Evolutionary conservation across 2,797 vertebrate species (phyloP), one percentile per base, ranked within the genome.

Genomic region (Buceros bicornis): DNA sequence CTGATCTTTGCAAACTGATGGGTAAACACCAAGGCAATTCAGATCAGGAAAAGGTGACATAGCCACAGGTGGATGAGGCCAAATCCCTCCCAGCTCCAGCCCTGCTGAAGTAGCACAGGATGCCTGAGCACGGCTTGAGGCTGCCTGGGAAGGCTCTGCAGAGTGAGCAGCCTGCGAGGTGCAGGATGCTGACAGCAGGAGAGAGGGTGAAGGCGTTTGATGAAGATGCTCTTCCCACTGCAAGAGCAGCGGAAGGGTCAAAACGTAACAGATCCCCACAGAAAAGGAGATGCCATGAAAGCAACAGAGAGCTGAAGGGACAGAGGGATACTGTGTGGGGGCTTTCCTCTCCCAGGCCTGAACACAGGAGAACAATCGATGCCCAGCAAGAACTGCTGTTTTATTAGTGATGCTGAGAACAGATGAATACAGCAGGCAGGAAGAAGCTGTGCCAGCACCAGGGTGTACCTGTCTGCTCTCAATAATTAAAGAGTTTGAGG

Each of bases 401-500:
- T 94, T 94, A 93, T 95, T 92, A 88, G 94, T 76, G 79, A 87
- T 66, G 71, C 65, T 78, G 89, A 92, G 83, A 83, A 95, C 5
- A 12, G 77, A 93, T 82, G 35, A 91, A 95, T 51, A 66, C 62
- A 76, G 82, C 47, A 88, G 54, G 54, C 77, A 61, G 24, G 65
- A 96, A 86, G 85, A 89, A 96, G 70, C 54, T 92, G 87, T 89
- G 82, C 82, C 79, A 51, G 80, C 57, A 89, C 61, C 18, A 3
- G 51, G 43, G 26, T 74, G 11, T 72, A 82, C 90, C 90, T 89
- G 87, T 82, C 87, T 71, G 64, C n/a, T 81, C 42, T 96, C 87
- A 95, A 94, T 94, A 97, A 97, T 96, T 96, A 90, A 96, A 97
- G 66, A 91, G 64, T 57, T 80, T 60, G 43, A 93, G 51, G 84